Base-by-base conservation (phyloP, 2,888 invertebrate genomes). In the Chymomyza caudatula region DNA sequence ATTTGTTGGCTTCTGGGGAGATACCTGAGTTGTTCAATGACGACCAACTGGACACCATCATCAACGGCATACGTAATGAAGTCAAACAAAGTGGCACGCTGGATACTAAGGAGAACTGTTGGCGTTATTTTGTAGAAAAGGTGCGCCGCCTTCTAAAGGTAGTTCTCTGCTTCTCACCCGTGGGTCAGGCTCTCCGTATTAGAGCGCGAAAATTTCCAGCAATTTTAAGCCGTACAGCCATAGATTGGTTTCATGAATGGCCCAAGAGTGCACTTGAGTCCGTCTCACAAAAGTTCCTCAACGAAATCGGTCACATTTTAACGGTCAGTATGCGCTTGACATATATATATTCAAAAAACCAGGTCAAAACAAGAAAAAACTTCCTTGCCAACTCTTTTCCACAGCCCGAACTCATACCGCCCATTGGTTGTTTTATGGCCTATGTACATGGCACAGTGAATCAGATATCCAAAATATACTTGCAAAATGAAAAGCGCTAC, bases 201-300 rank as follows among this genome's bases (percentile, higher is more conserved):
- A 93, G 98, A 65, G 95, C 96, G 8, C 93, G 98, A 60, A 97
- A 98, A 90, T 98, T 98, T 91, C 98, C 98, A 0, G 97, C 98
- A 0, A 92, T 98, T 51, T 95, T 97, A 29, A 98, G 96, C 91
- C 97, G 97, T 87, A 97, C 98, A 0, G 94, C 96, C 53, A 98
- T 98, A 76, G 95, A 98, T 90, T 98, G 98, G 98, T 98, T 98
- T 91, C 97, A 98, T 88, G 97, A 97, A 88, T 98, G 98, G 98
- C 98, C 98, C 1, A 93, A 93, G 85, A 95, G 96, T 86, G 98
- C 98, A 42, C 91, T 98, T 85, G 93, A 95, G 75, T 97, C 97
- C 22, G 98, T 98, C 3, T 97, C 97, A 23, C 93, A 92, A 78
- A 92, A 95, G 76, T 98, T 98, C 90, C 92, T 97, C 63, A 91